Base-by-base conservation (phyloP, 2,888 invertebrate species). In the Chrysopilus asiliformis region DNA sequence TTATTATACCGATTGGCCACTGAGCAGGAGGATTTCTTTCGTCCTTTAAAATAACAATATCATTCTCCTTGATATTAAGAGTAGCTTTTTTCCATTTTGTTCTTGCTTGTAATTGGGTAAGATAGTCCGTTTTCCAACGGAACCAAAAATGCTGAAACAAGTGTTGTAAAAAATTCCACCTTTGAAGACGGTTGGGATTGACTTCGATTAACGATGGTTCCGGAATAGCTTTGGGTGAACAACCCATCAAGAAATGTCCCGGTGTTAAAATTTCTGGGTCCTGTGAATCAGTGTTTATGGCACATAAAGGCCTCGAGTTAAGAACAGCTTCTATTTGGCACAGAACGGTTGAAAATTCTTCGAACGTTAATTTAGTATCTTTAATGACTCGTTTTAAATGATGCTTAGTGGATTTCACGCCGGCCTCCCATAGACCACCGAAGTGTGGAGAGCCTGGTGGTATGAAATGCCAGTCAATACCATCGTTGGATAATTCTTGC, bases 141-240 rank as follows among this genome's bases (percentile, higher is more conserved):
- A 7, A 19, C 46, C 43, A 46, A 18, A 45, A 45, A 9, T 32
- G 36, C 32, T 43, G 40, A 24, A 22, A 32, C 32, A 29, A 17
- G 32, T 24, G 32, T 3, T 32, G 40, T 9, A 26, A 3, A 26
- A 10, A 13, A 12, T 26, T 5, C 26, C 26, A 26, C 2, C 26
- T 12, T 5, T 26, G 13, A 14, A 13, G 26, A 13, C 14, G 29
- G n/a, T n/a, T n/a, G n/a, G n/a, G n/a, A 14, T 13, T 14, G 7
- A 8, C 14, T 10, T 13, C 10, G 2, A 4, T 12, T 29, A 12
- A 16, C 2, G 14, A 15, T 13, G 15, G 14, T 13, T 38, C 32
- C 2, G 38, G 38, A 26, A 32, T 32, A 2, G 27, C 28, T 12
- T 32, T n/a, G 3, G 18, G 34, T n/a, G 31, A 13, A n/a, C 31